A percentile compares a stretch with the other conserved stretches of the same genome.
phyloP scores from a whole-genome alignment of 2,113 vertebrate genomes.

The Bombycilla garrulus region DNA sequence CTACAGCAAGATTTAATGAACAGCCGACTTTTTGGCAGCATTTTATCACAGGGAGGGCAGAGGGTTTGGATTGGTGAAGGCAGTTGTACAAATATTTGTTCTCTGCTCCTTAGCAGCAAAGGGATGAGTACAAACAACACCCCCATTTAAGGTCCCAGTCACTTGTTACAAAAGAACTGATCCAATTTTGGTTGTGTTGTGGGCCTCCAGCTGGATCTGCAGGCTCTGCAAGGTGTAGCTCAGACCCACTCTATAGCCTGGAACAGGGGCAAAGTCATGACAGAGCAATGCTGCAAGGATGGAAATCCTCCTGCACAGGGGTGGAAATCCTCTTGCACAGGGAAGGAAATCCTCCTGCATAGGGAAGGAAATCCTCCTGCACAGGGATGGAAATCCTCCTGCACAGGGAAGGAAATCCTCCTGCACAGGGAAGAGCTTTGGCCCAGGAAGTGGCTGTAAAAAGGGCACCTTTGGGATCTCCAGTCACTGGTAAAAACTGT shows the following conservation, averaged over 20 bases:
- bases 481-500: background rate
- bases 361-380: background rate
- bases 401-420: background rate
- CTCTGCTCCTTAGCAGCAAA: conserved; percentile 36
- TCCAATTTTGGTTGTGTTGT: background rate
- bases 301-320: background rate
- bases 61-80: background rate
- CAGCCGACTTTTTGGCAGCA: background rate
- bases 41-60: background rate
- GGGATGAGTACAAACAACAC: conserved; percentile 16
- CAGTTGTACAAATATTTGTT: conserved; percentile 41
- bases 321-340: background rate
- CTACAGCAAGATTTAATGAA: background rate
- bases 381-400: background rate
- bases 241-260: background rate
- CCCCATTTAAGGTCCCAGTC: background rate
- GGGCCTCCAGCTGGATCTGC: background rate
- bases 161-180: background rate
- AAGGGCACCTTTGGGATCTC: background rate
- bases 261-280: background rate
- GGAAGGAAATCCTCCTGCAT: background rate
- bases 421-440: background rate
- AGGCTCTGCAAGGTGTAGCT: background rate
- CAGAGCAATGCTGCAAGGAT: background rate
- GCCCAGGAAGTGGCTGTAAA: background rate